Percentiles rank a stretch among this genome's conserved stretches.
phyloP scores from a whole-genome alignment of 2,797 vertebrate genomes.

The Macropus fuliginosus region DNA sequence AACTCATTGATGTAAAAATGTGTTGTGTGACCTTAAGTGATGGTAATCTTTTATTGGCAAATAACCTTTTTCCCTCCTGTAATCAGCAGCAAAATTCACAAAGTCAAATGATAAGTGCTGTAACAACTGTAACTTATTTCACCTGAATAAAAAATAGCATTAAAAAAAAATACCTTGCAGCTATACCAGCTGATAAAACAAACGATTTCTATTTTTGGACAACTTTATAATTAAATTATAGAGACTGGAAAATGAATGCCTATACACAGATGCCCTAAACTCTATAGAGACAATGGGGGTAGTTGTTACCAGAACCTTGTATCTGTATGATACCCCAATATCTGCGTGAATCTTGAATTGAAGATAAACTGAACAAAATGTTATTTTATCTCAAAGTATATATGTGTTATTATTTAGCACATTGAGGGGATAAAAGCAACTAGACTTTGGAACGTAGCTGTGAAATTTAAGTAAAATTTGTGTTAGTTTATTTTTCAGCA shows the following conservation, averaged over 20 bases:
- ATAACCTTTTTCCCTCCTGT: conserved; percentile 65
- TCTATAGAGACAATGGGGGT: background rate
- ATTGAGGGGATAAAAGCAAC: background rate
- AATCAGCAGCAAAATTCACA: conserved; percentile 84
- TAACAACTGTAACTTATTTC: conserved; percentile 86
- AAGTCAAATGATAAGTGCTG: conserved; percentile 80
- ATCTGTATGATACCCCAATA: background rate
- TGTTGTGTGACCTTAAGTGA: conserved; percentile 50
- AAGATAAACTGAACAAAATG: background rate
- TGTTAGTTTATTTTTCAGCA: background rate
- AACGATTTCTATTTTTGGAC: conserved; percentile 88
- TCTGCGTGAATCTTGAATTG: background rate
- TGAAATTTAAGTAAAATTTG: background rate
- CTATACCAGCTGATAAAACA: conserved; percentile 89
- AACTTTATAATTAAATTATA: conserved; percentile 89
- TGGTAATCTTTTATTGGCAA: conserved; percentile 68
- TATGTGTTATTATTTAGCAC: background rate
- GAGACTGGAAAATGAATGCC: conserved; percentile 85
- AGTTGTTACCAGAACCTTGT: background rate
- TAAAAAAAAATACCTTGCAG: conserved; percentile 88
- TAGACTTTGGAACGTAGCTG: background rate
- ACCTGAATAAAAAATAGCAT: conserved; percentile 87
- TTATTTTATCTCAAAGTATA: background rate
- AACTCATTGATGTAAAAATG: conserved; percentile 33
- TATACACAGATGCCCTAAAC: conserved; percentile 74